phyloP scores from a whole-genome alignment of 2,888 invertebrate genomes.

The Nymphalis urticae region DNA sequence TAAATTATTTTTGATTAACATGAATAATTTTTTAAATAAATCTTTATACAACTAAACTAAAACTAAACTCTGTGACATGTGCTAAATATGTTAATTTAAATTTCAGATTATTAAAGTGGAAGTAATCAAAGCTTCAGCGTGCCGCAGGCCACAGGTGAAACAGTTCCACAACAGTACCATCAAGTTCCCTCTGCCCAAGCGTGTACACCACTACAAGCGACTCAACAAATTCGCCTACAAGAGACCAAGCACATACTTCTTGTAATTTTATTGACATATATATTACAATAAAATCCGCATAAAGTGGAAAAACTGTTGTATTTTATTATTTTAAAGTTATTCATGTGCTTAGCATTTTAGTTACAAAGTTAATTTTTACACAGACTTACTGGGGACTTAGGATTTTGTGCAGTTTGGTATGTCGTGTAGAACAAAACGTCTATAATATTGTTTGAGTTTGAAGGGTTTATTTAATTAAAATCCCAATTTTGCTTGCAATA shows the following conservation, averaged over 20 bases:
- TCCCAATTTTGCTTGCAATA: no score
- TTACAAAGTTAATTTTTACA: no score
- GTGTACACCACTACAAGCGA: conserved; percentile 91
- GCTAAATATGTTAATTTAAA: conserved; percentile 25
- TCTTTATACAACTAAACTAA: no score
- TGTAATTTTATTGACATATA: conserved; percentile 56
- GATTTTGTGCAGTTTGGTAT: no score
- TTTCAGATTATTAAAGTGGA: conserved; percentile 97
- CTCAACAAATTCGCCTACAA: conserved; percentile 92
- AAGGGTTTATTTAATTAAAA: no score
- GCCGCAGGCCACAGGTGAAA: conserved; percentile 96
- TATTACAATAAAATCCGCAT: conserved; percentile 20
- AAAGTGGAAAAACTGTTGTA: conserved; percentile 5
- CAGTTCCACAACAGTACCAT: conserved; percentile 99
- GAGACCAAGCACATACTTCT: conserved; percentile 90
- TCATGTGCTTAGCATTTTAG: no score
- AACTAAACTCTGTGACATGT: background rate
- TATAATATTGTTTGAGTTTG: no score
- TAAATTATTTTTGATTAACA: no score
- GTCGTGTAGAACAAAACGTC: no score
- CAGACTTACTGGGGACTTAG: no score
- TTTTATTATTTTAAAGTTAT: background rate
- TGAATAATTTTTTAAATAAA: no score
- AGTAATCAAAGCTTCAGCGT: conserved; percentile 92
- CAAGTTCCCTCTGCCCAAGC: conserved; percentile 97